A percentile compares a stretch with the other conserved stretches of the same genome.
Conservation (phyloP, 2,797 vertebrate genomes). For the Melanotaenia parkinsoni region DNA sequence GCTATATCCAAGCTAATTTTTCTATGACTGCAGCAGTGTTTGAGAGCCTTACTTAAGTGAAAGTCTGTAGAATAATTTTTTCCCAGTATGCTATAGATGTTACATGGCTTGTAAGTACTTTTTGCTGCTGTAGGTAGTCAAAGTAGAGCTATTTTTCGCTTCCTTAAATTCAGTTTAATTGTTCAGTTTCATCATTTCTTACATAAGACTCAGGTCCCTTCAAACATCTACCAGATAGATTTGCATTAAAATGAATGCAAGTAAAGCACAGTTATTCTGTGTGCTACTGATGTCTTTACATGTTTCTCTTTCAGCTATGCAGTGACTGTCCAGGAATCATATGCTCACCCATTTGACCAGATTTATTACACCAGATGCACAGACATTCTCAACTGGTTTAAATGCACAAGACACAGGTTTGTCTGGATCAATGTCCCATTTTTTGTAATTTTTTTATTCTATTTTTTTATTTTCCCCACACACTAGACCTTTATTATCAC, state of each 20-base stretch:
- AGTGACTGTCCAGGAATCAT: slow-evolving; percentile 97
- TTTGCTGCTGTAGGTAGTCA: not conserved
- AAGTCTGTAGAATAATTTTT: not conserved
- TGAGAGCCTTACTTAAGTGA: not conserved
- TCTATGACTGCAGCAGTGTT: not conserved
- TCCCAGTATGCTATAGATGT: not conserved
- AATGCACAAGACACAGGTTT: slow-evolving; percentile 97
- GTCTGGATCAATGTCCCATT: slow-evolving; percentile 36
- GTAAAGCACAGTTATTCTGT: not conserved
- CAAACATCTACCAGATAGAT: not conserved
- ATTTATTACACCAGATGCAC: slow-evolving; percentile 99
- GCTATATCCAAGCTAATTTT: not conserved
- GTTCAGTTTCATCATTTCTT: not conserved
- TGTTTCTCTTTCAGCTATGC: slow-evolving; percentile 87
- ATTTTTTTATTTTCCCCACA: too few relatives aligned
- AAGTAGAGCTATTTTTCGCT: not conserved
- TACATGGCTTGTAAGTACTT: not conserved
- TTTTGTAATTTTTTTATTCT: not conserved
- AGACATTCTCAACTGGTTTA: slow-evolving; percentile 99
- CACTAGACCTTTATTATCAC: slow-evolving; percentile 16
- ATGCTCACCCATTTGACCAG: slow-evolving; percentile 97
- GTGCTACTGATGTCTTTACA: not conserved
- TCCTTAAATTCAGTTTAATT: not conserved
- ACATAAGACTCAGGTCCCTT: too few relatives aligned
- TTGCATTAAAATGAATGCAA: not conserved